Conservation (phyloP, 2,797 vertebrate species). For the Heliangelus exortis region DNA sequence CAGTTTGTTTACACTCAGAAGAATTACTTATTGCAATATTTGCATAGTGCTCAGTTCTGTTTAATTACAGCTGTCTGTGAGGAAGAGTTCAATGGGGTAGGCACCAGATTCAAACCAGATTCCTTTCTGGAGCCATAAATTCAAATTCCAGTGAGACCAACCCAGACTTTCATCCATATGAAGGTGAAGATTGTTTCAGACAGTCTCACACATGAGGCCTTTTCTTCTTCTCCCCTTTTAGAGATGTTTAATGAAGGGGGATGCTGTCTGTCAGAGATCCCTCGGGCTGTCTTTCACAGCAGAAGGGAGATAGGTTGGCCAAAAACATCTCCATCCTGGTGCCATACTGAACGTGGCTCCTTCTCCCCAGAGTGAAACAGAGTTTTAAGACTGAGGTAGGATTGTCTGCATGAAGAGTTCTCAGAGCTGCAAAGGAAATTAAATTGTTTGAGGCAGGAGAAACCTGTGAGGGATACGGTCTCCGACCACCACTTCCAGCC, state of each 20-base stretch:
- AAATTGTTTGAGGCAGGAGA: no score
- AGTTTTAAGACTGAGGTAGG: no score
- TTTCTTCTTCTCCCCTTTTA: background rate
- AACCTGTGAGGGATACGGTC: accelerated
- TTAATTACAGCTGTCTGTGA: constrained; percentile 37
- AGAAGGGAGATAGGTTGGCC: background rate
- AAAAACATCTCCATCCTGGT: background rate
- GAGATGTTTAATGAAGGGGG: background rate
- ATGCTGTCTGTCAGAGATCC: background rate
- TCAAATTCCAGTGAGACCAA: background rate
- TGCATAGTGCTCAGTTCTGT: constrained; percentile 20
- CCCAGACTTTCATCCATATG: background rate
- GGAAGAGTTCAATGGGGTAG: background rate
- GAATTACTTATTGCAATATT: constrained; percentile 45
- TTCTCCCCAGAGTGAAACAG: no score
- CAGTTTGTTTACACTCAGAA: constrained; percentile 4
- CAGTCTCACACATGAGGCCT: background rate
- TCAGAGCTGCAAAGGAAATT: no score
- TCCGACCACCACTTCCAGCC: no score
- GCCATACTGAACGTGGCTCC: accelerated
- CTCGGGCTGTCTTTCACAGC: background rate
- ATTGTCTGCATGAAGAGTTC: accelerated
- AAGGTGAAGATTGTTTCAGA: background rate
- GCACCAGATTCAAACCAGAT: background rate
- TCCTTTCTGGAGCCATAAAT: background rate